Evolutionary conservation across 1,140 invertebrate species (phyloP).

Genomic region (Leptinotarsa undecemlineata): DNA sequence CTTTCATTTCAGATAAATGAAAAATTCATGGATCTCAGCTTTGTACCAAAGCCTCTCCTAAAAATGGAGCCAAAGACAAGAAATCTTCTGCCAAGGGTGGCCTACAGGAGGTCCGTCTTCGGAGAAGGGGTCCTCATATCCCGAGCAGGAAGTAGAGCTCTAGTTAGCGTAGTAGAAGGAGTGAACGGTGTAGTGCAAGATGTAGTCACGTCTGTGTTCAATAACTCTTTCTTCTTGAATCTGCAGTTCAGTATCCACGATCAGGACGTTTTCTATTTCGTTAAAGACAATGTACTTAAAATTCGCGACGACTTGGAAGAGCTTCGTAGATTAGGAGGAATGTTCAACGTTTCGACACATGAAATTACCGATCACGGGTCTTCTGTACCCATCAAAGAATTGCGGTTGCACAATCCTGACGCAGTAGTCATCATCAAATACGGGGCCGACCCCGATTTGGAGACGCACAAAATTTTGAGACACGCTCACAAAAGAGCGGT

Average conservation of each 20-base stretch:
- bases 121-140: slow-evolving; percentile 90
- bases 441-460: slow-evolving; percentile 83
- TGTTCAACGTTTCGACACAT: slow-evolving; percentile 93
- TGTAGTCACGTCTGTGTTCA: slow-evolving; percentile 90
- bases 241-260: slow-evolving; percentile 90
- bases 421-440: slow-evolving; percentile 90
- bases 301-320: slow-evolving; percentile 88
- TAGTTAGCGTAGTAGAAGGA: slow-evolving; percentile 84
- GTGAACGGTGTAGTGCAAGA: slow-evolving; percentile 87
- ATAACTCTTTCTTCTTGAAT: slow-evolving; percentile 90
- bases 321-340: slow-evolving; percentile 78
- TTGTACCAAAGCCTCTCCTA: slow-evolving; percentile 78
- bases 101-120: slow-evolving; percentile 82
- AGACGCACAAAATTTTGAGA: slow-evolving; percentile 83
- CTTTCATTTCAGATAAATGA: slow-evolving; percentile 67
- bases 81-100: slow-evolving; percentile 77
- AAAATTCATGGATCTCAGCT: slow-evolving; percentile 79
- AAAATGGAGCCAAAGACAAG: slow-evolving; percentile 82
- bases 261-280: slow-evolving; percentile 93
- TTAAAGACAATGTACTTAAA: slow-evolving; percentile 87
- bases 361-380: slow-evolving; percentile 81
- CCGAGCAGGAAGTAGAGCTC: slow-evolving; percentile 73
- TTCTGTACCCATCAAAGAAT: slow-evolving; percentile 68
- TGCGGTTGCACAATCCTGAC: slow-evolving; percentile 82
- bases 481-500: slow-evolving; percentile 90